A percentile compares a stretch with the other conserved stretches of the same genome.
phyloP scores from a whole-genome alignment of 2,113 vertebrate genomes.

The Macaca mulatta region DNA sequence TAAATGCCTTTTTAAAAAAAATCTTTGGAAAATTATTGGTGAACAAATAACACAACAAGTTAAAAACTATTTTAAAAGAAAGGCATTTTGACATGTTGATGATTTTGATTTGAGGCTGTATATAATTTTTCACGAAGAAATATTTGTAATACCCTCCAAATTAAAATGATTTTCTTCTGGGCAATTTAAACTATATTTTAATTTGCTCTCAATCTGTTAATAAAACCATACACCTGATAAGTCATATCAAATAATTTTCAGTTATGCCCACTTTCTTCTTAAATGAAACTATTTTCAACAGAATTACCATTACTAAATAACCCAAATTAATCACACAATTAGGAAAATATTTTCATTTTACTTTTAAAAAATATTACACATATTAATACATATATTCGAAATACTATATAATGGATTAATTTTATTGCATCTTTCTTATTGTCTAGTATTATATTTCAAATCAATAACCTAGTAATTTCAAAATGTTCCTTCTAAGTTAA shows the following conservation, averaged over 20 bases:
- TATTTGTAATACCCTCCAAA: not conserved
- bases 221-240: not conserved
- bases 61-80: not conserved
- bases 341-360: not conserved
- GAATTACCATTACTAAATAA: not conserved
- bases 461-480: not conserved
- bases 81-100: not conserved
- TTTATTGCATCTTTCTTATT: not conserved
- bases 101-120: not conserved
- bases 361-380: not conserved
- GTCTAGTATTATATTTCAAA: not conserved
- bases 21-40: not conserved
- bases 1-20: not conserved
- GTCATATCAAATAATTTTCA: not conserved
- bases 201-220: not conserved
- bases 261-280: not conserved
- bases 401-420: not conserved
- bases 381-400: not conserved
- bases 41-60: not conserved
- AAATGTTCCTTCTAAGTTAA: not conserved
- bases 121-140: slow-evolving; percentile 13
- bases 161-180: not conserved
- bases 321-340: not conserved
- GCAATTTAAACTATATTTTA: not conserved
- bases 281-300: not conserved